These are phyloP conservation scores for Lasiurus borealis DNA, from an alignment of 2,113 vertebrate genomes.

Conservation along the genomic window DNA sequence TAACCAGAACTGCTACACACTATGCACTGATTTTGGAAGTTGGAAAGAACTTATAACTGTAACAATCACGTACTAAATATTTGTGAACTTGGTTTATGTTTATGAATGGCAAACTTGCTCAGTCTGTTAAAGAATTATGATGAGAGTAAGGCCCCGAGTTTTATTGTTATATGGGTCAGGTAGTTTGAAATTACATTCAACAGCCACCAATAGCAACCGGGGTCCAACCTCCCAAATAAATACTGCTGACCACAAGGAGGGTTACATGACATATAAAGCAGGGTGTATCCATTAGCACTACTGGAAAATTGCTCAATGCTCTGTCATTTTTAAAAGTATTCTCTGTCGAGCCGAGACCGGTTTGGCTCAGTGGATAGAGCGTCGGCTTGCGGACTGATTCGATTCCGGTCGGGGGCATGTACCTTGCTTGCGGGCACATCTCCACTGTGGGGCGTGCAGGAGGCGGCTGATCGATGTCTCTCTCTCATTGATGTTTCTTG, in stretches of 20 bases:
- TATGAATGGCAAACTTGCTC: not conserved
- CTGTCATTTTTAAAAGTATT: constrained; percentile 2
- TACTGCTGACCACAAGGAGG: not conserved
- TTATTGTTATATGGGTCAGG: no score
- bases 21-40: constrained; percentile 61
- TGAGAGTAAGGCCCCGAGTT: not conserved
- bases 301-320: not conserved
- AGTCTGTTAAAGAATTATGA: not conserved
- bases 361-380: no score
- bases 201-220: not conserved
- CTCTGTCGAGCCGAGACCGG: not conserved
- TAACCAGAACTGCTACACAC: not conserved
- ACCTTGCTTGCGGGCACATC: no score
- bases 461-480: no score
- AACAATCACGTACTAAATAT: constrained; percentile 1
- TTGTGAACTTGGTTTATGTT: not conserved
- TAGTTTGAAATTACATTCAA: not conserved
- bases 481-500: no score
- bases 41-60: not conserved
- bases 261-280: not conserved
- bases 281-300: not conserved
- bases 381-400: no score
- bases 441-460: no score
- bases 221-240: not conserved
- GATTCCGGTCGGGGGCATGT: no score